Evolutionary conservation across 2,888 invertebrate species (phyloP).

Genomic region (Apotomis capreana): DNA sequence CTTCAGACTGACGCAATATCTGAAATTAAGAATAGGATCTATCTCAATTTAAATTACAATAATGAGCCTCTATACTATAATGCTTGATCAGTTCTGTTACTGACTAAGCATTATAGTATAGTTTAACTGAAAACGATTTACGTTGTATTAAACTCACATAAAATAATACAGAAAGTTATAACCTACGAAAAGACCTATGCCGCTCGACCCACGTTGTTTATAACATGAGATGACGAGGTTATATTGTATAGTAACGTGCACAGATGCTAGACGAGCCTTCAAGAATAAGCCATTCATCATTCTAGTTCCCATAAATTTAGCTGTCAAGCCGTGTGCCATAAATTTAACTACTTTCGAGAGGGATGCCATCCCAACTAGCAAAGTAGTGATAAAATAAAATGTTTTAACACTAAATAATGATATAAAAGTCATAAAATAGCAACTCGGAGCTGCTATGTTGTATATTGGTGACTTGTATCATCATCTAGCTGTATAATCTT

Average conservation of each 20-base stretch:
- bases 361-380: no score
- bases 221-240: slow-evolving; percentile 36
- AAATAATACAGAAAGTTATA: slow-evolving; percentile 16
- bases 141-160: slow-evolving; percentile 12
- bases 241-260: slow-evolving; percentile 38
- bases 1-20: no score
- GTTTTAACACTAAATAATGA: no score
- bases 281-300: slow-evolving; percentile 41
- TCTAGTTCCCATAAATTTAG: slow-evolving; percentile 41
- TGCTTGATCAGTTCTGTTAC: background rate
- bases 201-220: slow-evolving; percentile 25
- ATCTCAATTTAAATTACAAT: no score
- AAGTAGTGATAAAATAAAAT: no score
- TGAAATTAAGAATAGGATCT: no score
- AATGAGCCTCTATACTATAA: background rate
- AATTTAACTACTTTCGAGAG: slow-evolving; percentile 38
- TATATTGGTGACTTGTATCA: no score
- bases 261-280: slow-evolving; percentile 35
- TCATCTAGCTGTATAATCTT: no score
- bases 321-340: slow-evolving; percentile 38
- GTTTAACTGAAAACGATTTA: background rate
- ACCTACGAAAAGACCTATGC: slow-evolving; percentile 22
- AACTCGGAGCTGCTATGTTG: no score
- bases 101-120: background rate
- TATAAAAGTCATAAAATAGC: no score